Evolutionary conservation across 1,140 invertebrate species (phyloP), one percentile per base, ranked within the genome.

Genomic region (Drosophila auraria): DNA sequence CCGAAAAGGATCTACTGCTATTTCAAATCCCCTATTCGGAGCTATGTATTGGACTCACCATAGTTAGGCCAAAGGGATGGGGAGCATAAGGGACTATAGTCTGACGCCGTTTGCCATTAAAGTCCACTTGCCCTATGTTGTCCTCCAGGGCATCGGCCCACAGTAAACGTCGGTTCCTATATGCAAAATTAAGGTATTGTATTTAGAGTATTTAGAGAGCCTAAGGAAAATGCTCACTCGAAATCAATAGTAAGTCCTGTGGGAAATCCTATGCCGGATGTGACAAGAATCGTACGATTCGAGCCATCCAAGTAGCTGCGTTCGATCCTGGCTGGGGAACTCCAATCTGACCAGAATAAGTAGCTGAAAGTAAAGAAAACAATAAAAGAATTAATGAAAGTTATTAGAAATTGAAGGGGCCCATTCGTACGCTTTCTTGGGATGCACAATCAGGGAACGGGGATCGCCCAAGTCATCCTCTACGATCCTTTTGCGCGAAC

Each of bases 341-440:
- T 97, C 97, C 98, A 98, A 89, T 99, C 97, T 3, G 97, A 96
- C 98, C 98, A 99, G 92, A 97, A 99, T 14, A 99, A 92, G 70
- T 95, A 97, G 4, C 96, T 96, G 27, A 17, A 3, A n/a, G 15
- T 8, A 20, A 44, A 65, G 42, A 11, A 45, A 27, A 50, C 17
- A 5, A 11, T n/a, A 44, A 23, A 25, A 25, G 1, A n/a, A 17
- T 14, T 8, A 58, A 0, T 20, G 20, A 1, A 36, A 0, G 12
- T 15, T 20, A 25, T 8, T 14, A 0, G 0, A n/a, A 8, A 9
- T 4, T 0, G 9, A 6, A 5, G 3, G 14, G 1, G 4, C 0
- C 3, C 25, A 11, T n/a, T 93, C 93, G 92, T 94, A 96, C 94
- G 96, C 97, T 92, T 95, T 95, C 56, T 95, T 95, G 11, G 97